Conservation (phyloP, 2,113 vertebrate species). For the Chionomys nivalis region DNA sequence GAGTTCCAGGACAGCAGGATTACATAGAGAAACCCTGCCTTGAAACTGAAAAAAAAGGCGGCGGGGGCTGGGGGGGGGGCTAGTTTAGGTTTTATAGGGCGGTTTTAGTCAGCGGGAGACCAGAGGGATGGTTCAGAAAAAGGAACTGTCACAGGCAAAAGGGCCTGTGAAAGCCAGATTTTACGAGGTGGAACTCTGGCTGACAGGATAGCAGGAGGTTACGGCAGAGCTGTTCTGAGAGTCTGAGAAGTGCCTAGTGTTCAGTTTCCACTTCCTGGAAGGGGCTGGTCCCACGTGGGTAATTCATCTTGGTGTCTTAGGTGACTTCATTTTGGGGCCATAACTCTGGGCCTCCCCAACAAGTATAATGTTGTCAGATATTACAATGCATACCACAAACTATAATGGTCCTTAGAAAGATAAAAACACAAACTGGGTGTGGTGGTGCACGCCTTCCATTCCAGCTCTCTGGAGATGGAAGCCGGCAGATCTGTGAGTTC, state of each 20-base stretch:
- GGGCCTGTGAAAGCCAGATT: background rate
- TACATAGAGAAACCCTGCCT: background rate
- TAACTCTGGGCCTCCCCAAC: background rate
- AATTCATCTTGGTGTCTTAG: background rate
- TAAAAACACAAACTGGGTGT: background rate
- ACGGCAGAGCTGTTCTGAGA: background rate
- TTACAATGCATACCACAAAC: background rate
- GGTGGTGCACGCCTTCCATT: background rate
- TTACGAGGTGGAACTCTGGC: background rate
- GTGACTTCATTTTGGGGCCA: background rate
- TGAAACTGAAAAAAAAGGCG: too few relatives aligned
- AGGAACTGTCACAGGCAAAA: background rate
- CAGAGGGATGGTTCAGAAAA: background rate
- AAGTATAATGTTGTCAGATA: background rate
- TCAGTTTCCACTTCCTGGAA: background rate
- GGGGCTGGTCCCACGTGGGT: background rate
- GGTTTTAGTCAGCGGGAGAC: background rate
- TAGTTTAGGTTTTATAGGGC: background rate
- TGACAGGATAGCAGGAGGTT: background rate
- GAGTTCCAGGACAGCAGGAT: too few relatives aligned
- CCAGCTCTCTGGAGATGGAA: background rate
- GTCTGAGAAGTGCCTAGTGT: background rate
- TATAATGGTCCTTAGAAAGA: background rate
- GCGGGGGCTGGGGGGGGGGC: too few relatives aligned
- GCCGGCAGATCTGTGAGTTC: background rate